A percentile compares a stretch with the other conserved stretches of the same genome.
Evolutionary conservation across 2,797 vertebrate species (phyloP).

Genomic region (Melanotaenia parkinsoni): DNA sequence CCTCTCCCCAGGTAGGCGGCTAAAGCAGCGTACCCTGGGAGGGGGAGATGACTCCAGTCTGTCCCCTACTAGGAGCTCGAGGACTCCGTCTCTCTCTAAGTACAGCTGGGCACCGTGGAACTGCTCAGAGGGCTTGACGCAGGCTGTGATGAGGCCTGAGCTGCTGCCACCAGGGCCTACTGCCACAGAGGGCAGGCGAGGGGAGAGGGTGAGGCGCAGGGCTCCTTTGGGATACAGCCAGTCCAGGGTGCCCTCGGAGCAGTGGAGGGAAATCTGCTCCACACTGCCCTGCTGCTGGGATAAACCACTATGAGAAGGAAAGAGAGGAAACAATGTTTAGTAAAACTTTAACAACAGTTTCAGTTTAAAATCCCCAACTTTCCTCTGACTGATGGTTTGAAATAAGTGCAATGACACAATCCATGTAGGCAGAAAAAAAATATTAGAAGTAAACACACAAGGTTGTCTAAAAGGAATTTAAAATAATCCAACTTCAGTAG

Average conservation of each 20-base stretch:
- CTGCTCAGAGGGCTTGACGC: conserved; percentile 85
- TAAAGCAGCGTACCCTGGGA: conserved; percentile 87
- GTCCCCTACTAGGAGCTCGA: conserved; percentile 90
- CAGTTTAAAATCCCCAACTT: not conserved
- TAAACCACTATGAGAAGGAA: conserved; percentile 82
- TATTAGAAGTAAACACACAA: not conserved
- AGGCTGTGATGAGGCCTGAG: conserved; percentile 85
- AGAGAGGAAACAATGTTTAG: conserved; percentile 6
- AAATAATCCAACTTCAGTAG: not conserved
- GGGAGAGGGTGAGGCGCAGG: conserved; percentile 87
- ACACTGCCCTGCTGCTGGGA: conserved; percentile 90
- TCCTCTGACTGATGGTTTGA: not conserved
- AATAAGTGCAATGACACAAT: not conserved
- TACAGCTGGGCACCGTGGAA: conserved; percentile 93
- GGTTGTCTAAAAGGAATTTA: not conserved
- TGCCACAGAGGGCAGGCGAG: conserved; percentile 78
- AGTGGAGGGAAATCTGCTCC: conserved; percentile 91
- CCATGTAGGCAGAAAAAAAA: not conserved
- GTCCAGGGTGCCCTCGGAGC: conserved; percentile 89
- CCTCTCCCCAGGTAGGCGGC: conserved; percentile 85
- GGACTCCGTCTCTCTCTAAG: conserved; percentile 86
- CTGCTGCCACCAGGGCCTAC: conserved; percentile 71
- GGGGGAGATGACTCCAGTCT: conserved; percentile 65
- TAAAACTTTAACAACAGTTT: not conserved
- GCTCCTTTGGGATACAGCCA: conserved; percentile 93